Evolutionary conservation across 1,140 invertebrate species (phyloP).

Genomic region (Metaphire vulgaris): DNA sequence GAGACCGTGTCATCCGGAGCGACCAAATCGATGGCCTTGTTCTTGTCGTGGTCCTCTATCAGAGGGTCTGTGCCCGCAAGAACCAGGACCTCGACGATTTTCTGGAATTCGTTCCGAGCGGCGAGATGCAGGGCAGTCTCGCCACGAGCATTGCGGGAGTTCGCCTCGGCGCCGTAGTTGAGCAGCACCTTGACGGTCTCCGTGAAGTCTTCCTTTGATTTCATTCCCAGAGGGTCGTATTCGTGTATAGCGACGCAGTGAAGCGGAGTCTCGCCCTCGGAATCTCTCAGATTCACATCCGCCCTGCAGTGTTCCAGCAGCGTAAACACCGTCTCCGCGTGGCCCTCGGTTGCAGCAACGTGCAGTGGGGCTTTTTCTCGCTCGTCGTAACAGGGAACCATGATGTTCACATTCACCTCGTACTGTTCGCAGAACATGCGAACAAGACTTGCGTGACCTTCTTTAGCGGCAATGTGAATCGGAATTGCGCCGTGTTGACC

Average conservation of each 20-base stretch:
- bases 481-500: constrained; percentile 30
- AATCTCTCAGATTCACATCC: constrained; percentile 24
- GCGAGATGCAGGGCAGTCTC: constrained; percentile 43
- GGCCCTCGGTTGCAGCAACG: constrained; percentile 26
- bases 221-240: constrained; percentile 31
- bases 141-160: constrained; percentile 35
- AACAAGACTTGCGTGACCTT: constrained; percentile 24
- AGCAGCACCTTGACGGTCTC: constrained; percentile 28
- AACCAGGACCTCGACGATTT: constrained; percentile 27
- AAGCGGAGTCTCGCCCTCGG: constrained; percentile 26
- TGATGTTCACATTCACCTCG: constrained; percentile 25
- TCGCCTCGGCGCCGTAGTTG: constrained; percentile 33
- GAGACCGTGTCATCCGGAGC: constrained; percentile 25
- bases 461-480: constrained; percentile 30
- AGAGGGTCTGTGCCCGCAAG: constrained; percentile 21
- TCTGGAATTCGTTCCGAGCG: constrained; percentile 30
- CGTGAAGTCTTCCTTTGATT: constrained; percentile 27
- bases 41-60: constrained; percentile 24
- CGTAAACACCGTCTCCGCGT: constrained; percentile 16
- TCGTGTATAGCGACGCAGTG: constrained; percentile 24
- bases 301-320: constrained; percentile 18
- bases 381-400: constrained; percentile 31
- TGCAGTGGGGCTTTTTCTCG: constrained; percentile 28
- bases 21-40: constrained; percentile 27
- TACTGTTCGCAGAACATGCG: constrained; percentile 16